These are phyloP conservation scores for Odontocerum albicorne DNA, from an alignment of 2,888 invertebrate species.

Conservation along the genomic window DNA sequence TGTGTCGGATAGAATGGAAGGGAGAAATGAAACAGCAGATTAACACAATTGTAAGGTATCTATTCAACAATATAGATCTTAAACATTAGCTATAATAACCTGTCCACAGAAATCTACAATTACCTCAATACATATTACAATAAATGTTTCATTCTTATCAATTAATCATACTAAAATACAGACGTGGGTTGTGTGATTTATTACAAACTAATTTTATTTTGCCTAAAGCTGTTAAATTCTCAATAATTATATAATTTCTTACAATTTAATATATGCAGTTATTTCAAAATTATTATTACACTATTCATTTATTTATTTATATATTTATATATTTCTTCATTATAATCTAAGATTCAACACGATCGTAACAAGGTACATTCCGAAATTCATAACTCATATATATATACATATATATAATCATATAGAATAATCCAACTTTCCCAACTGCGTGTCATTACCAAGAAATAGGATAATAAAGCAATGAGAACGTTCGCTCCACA, in stretches of 20 bases:
- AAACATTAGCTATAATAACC: constrained; percentile 48
- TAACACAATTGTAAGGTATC: constrained; percentile 53
- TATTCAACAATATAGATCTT: constrained; percentile 58
- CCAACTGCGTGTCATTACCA: no score
- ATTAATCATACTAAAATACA: constrained; percentile 28
- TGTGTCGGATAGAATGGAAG: no score
- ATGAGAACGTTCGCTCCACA: no score
- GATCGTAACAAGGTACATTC: neutral
- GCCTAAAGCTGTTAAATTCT: constrained; percentile 34
- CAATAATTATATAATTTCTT: constrained; percentile 30
- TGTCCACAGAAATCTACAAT: constrained; percentile 47
- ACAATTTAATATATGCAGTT: constrained; percentile 29
- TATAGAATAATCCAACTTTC: no score
- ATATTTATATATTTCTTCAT: constrained; percentile 20
- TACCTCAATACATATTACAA: constrained; percentile 34
- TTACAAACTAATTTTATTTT: constrained; percentile 25
- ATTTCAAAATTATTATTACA: constrained; percentile 20
- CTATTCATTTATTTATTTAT: constrained; percentile 28
- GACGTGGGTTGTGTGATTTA: constrained; percentile 24
- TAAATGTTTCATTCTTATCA: constrained; percentile 20
- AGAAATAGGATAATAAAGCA: no score
- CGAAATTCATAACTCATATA: neutral
- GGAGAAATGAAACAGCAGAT: constrained; percentile 14
- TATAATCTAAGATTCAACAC: constrained; percentile 20
- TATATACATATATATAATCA: neutral